phyloP scores from a whole-genome alignment of 2,888 invertebrate genomes.

The Chloroclystis v-ata region DNA sequence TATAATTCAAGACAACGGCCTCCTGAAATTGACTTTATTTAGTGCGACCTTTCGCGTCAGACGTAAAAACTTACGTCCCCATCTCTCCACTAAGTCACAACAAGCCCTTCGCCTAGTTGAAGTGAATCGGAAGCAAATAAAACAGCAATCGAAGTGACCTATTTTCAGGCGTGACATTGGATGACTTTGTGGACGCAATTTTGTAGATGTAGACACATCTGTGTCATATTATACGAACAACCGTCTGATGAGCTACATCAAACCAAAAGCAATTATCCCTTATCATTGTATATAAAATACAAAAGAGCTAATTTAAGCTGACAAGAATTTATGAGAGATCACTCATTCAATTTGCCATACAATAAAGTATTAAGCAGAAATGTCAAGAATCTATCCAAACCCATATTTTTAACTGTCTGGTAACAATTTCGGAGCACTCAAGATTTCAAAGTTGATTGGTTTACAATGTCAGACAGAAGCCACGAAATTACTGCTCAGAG shows the following conservation, averaged over 20 bases:
- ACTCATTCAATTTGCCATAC: too few relatives aligned
- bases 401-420: conserved; percentile 1
- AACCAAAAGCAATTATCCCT: too few relatives aligned
- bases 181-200: conserved; percentile 17
- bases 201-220: neutral
- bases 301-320: too few relatives aligned
- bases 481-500: conserved; percentile 10
- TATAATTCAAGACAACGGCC: neutral
- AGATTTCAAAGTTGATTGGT: conserved; percentile 12
- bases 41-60: conserved; percentile 3
- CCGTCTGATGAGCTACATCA: neutral
- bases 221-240: neutral
- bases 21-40: neutral
- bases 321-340: too few relatives aligned
- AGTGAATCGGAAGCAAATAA: conserved; percentile 20
- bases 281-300: too few relatives aligned
- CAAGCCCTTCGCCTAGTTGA: conserved; percentile 9
- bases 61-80: conserved; percentile 6
- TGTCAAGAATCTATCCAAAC: conserved; percentile 2
- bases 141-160: conserved; percentile 22
- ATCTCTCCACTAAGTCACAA: conserved; percentile 10
- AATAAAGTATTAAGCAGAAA: neutral
- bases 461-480: conserved; percentile 17
- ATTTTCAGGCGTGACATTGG: conserved; percentile 23
- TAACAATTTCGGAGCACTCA: conserved; percentile 11